Evolutionary conservation across 2,113 vertebrate species (phyloP), one percentile per base, ranked within the genome.

Genomic region (Uropsilus gracilis): DNA sequence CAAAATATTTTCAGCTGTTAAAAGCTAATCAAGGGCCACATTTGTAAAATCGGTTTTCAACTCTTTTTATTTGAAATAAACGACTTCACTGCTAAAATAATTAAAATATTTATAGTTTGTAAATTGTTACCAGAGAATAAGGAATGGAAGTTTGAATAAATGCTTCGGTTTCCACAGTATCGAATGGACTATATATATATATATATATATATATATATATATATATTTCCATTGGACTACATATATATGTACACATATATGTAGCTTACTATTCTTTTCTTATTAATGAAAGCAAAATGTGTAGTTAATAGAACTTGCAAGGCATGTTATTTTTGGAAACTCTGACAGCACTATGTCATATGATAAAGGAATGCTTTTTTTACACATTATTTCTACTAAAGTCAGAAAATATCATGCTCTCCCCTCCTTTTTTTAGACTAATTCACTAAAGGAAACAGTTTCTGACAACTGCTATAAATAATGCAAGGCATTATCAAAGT

Each of bases 371-470:
- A 90, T 77, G 32, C 6, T 91, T 91, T 90, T 86, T 55, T 80
- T 80, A 91, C 17, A 91, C 18, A 50, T 66, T 75, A 73, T 87
- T 91, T 95, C 64, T 83, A 90, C 22, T 90, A 96, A 75, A 64
- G 44, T 85, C 64, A 94, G 69, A 94, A 94, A 94, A 89, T 63
- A 89, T 71, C 44, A 53, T 85, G 4, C 28, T 83, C 37, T 39
- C 68, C 42, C 32, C 24, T 30, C 64, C 71, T 59, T 71, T 71
- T 73, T 91, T 87, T 46, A 82, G 59, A 88, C 39, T 66, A 90
- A 90, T 3, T 90, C 71, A 92, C 46, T 81, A 94, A 88, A 95
- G 95, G 97, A 90, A 94, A 90, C 87, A 11, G 55, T 72, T 94
- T 96, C 81, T 90, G 66, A 92, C 59, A 94, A 57, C 11, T 48